Conservation (phyloP, 2,797 vertebrate genomes). For the Sebastes diploproa region DNA sequence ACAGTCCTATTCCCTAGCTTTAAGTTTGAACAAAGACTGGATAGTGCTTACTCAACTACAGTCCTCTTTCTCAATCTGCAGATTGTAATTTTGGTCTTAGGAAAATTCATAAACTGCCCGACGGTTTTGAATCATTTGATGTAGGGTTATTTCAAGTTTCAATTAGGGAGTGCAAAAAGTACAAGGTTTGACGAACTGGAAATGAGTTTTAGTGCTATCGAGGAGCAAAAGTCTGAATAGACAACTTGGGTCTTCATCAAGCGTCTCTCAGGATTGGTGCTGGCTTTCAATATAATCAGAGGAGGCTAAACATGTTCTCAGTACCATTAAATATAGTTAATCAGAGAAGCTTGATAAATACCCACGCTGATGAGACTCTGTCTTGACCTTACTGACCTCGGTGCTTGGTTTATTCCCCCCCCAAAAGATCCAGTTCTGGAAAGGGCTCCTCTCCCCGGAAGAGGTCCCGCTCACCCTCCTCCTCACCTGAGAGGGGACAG, state of each 20-base stretch:
- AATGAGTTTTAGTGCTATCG: neutral
- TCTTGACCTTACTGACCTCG: slow-evolving; percentile 74
- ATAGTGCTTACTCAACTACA: neutral
- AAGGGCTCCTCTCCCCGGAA: slow-evolving; percentile 96
- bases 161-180: neutral
- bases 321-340: neutral
- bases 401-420: slow-evolving; percentile 90
- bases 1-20: slow-evolving; percentile 45
- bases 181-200: neutral
- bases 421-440: slow-evolving; percentile 99
- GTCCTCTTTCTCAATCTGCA: neutral
- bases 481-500: slow-evolving; percentile 93
- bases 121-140: neutral
- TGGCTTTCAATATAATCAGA: neutral
- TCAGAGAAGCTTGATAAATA: slow-evolving; percentile 70
- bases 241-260: slow-evolving; percentile 57
- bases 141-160: neutral
- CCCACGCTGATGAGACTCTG: slow-evolving; percentile 47
- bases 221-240: slow-evolving; percentile 22
- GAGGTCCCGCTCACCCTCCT: slow-evolving; percentile 93
- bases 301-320: neutral
- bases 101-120: neutral
- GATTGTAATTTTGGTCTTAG: neutral
- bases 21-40: neutral
- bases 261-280: slow-evolving; percentile 37